phyloP scores from a whole-genome alignment of 2,888 invertebrate species.

The Epicampocera succincta region DNA sequence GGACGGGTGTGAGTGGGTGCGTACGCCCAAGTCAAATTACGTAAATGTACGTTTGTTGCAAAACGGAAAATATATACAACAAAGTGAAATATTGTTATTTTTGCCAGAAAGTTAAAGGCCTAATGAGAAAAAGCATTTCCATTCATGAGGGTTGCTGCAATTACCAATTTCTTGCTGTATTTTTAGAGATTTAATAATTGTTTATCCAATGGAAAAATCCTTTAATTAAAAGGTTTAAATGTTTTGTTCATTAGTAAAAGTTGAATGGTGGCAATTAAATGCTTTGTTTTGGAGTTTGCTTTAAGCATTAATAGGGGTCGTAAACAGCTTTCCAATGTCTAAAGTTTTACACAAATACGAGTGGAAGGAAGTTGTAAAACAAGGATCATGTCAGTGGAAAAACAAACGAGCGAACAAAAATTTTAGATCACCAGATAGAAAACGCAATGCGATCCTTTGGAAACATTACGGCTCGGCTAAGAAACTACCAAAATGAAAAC shows the following conservation, averaged over 20 bases:
- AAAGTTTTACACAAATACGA: no score
- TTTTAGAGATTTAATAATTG: slow-evolving; percentile 21
- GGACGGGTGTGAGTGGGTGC: not conserved
- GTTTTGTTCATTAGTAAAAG: slow-evolving; percentile 12
- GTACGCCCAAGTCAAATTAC: not conserved
- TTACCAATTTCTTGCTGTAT: slow-evolving; percentile 2
- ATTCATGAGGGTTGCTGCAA: slow-evolving; percentile 19
- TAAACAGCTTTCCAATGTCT: no score
- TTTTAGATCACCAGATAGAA: no score
- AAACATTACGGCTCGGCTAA: no score
- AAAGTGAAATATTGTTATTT: slow-evolving; percentile 46
- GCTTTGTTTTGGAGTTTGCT: not conserved
- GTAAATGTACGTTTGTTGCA: no score
- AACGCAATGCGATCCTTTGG: no score
- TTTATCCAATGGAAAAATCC: slow-evolving; percentile 30
- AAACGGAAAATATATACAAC: slow-evolving; percentile 14
- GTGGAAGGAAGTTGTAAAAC: no score
- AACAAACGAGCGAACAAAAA: no score
- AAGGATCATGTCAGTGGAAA: no score
- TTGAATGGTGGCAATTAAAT: slow-evolving; percentile 1
- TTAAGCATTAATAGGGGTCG: no score
- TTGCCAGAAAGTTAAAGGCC: slow-evolving; percentile 22
- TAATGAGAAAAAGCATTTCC: slow-evolving; percentile 27
- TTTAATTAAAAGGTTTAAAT: slow-evolving; percentile 15
- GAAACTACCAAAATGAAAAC: no score